phyloP scores from a whole-genome alignment of 2,888 invertebrate genomes.

The Dyspetes luteomarginatus region DNA sequence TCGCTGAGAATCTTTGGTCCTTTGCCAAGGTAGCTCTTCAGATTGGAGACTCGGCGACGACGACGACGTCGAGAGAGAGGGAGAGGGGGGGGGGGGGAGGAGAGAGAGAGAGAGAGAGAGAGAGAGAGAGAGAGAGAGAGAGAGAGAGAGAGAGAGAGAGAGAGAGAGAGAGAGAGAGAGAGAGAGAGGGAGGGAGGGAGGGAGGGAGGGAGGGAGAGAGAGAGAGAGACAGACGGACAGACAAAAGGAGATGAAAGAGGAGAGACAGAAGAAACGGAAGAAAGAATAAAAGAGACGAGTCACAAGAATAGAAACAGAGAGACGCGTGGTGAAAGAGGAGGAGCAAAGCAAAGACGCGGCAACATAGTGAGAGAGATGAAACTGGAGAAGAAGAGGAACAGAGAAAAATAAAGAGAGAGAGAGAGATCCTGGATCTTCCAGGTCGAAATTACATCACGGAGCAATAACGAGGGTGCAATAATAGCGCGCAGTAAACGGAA shows the following conservation, averaged over 20 bases:
- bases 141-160: background rate
- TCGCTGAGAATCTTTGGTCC: constrained; percentile 48
- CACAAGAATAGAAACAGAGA: constrained; percentile 14
- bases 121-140: constrained; percentile 7
- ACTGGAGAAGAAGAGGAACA: constrained; percentile 34
- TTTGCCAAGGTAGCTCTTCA: constrained; percentile 57
- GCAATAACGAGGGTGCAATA: constrained; percentile 76
- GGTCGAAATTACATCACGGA: constrained; percentile 75
- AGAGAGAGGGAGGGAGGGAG: constrained; percentile 34
- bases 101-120: background rate
- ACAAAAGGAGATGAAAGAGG: constrained; percentile 23
- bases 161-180: constrained; percentile 4
- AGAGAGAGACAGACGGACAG: constrained; percentile 16
- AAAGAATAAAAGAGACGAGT: constrained; percentile 7
- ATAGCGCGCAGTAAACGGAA: constrained; percentile 70
- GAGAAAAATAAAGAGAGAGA: constrained; percentile 27
- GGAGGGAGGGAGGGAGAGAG: constrained; percentile 40
- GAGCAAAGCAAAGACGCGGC: constrained; percentile 12
- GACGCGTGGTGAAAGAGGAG: constrained; percentile 12
- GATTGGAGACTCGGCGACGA: constrained; percentile 39
- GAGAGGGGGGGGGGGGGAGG: background rate
- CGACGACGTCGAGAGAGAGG: background rate
- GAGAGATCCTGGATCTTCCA: constrained; percentile 57
- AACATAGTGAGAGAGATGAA: constrained; percentile 8
- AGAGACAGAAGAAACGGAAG: background rate